These are phyloP conservation scores for Podarcis raffonei DNA, from an alignment of 2,113 vertebrate species.

Conservation along the genomic window DNA sequence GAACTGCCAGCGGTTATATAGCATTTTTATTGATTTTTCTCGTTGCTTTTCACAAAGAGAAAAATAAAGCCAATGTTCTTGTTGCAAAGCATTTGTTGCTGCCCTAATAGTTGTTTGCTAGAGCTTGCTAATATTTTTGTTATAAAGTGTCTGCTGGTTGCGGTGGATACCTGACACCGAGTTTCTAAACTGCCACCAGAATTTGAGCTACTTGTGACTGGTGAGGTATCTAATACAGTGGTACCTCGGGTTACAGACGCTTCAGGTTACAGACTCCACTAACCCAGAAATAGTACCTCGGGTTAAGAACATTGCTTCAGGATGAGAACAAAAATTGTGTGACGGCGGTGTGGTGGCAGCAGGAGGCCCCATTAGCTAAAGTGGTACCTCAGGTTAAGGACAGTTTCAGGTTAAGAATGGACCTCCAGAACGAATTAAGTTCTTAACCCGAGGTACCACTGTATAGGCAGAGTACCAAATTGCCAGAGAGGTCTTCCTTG, in stretches of 20 bases:
- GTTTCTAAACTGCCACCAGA: neutral
- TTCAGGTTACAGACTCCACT: no score
- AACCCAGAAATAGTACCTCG: no score
- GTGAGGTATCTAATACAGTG: neutral
- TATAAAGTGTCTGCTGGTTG: neutral
- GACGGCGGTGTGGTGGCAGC: no score
- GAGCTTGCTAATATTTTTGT: neutral
- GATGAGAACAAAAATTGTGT: no score
- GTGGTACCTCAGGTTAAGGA: no score
- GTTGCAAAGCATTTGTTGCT: neutral
- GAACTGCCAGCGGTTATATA: neutral
- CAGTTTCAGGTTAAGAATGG: no score
- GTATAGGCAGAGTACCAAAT: neutral
- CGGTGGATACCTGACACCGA: neutral
- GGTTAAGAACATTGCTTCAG: no score
- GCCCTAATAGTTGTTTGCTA: neutral
- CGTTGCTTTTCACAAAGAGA: neutral
- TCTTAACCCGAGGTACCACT: no score
- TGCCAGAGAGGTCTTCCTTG: neutral
- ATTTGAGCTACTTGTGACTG: neutral
- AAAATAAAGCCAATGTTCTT: neutral
- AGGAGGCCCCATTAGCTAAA: no score
- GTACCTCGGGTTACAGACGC: no score
- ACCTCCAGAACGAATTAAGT: no score
- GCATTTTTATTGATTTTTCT: neutral